Conservation (phyloP, 92 coral and sea anemone genomes). For the Porites lobata region DNA sequence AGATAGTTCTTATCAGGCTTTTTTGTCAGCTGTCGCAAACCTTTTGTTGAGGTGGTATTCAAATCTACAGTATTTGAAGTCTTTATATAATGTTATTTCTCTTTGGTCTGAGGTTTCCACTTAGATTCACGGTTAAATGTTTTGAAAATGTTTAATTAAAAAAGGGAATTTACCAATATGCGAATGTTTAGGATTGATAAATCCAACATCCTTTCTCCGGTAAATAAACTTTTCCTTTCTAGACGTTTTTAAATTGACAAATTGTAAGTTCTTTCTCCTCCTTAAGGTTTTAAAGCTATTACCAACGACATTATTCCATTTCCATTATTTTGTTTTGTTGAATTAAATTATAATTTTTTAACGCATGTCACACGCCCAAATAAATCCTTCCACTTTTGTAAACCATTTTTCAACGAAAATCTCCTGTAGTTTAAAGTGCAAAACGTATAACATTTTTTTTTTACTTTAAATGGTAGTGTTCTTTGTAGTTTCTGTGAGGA, state of each 20-base stretch:
- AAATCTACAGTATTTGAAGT: slow-evolving; percentile 48
- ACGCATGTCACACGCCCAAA: slow-evolving; percentile 8
- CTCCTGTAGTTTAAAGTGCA: background rate
- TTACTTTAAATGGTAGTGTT: background rate
- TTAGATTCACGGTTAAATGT: slow-evolving; percentile 1
- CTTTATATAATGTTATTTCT: slow-evolving; percentile 40
- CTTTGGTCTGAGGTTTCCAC: background rate
- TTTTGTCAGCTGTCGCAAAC: slow-evolving; percentile 28
- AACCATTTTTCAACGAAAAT: background rate
- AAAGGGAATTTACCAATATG: background rate
- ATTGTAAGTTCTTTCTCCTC: background rate
- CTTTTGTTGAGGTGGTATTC: slow-evolving; percentile 53
- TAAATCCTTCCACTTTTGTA: background rate
- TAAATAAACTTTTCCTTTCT: slow-evolving; percentile 24
- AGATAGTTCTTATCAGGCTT: slow-evolving; percentile 5
- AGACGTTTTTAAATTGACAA: background rate
- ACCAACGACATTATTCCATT: background rate
- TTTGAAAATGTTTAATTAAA: slow-evolving; percentile 26
- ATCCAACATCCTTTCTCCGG: background rate
- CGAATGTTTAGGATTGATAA: background rate
- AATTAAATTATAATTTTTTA: background rate
- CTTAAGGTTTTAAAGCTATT: slow-evolving; percentile 19
- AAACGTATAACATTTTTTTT: background rate
- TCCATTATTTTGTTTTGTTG: background rate
- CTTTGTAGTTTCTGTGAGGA: background rate